Evolutionary conservation across 2,113 vertebrate genomes (phyloP).

Genomic region (Axis porcinus): DNA sequence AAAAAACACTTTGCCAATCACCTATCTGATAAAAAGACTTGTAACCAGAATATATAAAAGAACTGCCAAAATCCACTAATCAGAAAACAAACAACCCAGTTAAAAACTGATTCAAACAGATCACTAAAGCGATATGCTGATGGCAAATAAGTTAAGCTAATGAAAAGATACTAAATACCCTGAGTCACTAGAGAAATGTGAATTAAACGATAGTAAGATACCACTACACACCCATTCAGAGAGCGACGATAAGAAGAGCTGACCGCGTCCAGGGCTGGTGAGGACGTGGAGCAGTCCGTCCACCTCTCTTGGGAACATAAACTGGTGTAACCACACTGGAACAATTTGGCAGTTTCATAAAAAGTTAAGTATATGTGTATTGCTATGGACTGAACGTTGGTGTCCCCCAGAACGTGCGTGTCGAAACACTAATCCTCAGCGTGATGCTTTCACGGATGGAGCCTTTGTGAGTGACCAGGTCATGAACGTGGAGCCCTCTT

Average conservation of each 20-base stretch:
- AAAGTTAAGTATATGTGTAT: not conserved
- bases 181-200: not conserved
- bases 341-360: not conserved
- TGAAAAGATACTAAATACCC: not conserved
- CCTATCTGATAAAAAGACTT: not conserved
- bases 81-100: not conserved
- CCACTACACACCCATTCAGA: fast-evolving
- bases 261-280: not conserved
- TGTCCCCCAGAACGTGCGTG: fast-evolving
- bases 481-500: not conserved
- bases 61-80: not conserved
- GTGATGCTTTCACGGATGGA: not conserved
- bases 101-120: not conserved
- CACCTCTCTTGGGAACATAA: not conserved
- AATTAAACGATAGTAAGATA: fast-evolving
- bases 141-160: not conserved
- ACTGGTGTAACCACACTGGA: no score
- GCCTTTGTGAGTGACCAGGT: not conserved
- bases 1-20: not conserved
- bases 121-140: no score
- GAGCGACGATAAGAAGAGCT: fast-evolving
- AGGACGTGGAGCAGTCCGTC: fast-evolving
- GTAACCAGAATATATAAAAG: not conserved
- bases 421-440: not conserved
- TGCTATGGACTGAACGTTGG: fast-evolving